Base-by-base conservation (phyloP, 2,888 invertebrate genomes). In the Cataglyphis cursor region DNA sequence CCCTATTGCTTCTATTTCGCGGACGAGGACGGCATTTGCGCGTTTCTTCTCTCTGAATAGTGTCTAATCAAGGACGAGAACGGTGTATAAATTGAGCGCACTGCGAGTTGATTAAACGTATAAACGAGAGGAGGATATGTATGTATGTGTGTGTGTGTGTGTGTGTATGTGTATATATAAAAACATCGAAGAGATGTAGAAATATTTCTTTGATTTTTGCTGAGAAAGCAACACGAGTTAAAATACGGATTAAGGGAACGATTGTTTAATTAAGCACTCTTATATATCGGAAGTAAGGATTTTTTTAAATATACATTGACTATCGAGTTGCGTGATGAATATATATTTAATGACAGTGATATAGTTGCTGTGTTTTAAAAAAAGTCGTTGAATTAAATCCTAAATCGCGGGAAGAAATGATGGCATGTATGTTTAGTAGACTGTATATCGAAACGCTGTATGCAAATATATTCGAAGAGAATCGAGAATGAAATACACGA, bases 1-100 rank as follows among this genome's bases (percentile, higher is more conserved):
- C 48, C 41, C 70, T 80, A 70, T 70, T 72, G 72, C 78, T 66
- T 28, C 54, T 57, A 66, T 76, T 72, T 78, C 48, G 31, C 59
- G 41, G 44, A 44, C 44, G 44, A 61, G 72, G 18, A 72, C 28
- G 61, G 72, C 72, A 54, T 35, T 76, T 66, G 76, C 78, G 59
- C 31, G 57, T 61, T 78, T 80, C 78, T 61, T 44, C 10, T 24
- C 59, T 6, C 44, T 61, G 70, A 72, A 72, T 80, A 21, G 59
- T 44, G 35, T 72, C 35, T 59, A 80, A 80, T 80, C 72, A 80
- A 66, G 65, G 21, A n/a, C 28, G 68, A 38, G 38, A 54, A 6
- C 70, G 18, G 31, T 51, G 57, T 68, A 44, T 70, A 78, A 68
- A 59, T 78, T 31, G 41, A 31, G 21, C 57, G 28, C 70, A 9